Conservation (phyloP, 2,888 invertebrate genomes). For the Liopterus haemorrhoidalis region DNA sequence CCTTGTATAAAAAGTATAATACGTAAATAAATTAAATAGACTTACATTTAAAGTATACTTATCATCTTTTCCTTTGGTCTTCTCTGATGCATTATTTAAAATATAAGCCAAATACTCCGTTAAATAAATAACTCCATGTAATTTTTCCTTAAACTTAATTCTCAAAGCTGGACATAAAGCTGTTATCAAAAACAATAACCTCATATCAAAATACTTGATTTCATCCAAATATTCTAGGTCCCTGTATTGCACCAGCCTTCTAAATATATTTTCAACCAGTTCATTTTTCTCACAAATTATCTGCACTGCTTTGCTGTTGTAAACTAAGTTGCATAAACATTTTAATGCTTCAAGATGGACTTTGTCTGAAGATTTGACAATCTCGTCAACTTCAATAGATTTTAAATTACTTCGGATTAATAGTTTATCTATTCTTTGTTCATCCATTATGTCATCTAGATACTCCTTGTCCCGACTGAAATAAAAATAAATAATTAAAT, state of each 20-base stretch:
- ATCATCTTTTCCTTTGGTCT: constrained; percentile 30
- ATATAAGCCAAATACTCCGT: constrained; percentile 62
- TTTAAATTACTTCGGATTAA: constrained; percentile 61
- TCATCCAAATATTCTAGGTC: constrained; percentile 60
- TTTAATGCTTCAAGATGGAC: constrained; percentile 74
- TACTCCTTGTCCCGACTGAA: constrained; percentile 72
- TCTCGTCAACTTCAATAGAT: constrained; percentile 44
- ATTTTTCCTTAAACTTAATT: constrained; percentile 57
- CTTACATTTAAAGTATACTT: constrained; percentile 29
- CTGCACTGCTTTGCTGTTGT: constrained; percentile 63
- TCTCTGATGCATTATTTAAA: constrained; percentile 45
- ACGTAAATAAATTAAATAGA: constrained; percentile 11
- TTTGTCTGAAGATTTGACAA: constrained; percentile 48
- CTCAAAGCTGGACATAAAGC: constrained; percentile 70
- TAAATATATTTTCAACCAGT: constrained; percentile 65
- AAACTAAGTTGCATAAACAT: constrained; percentile 83
- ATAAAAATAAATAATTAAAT: constrained; percentile 19
- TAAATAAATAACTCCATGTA: constrained; percentile 64
- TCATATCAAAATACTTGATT: constrained; percentile 80
- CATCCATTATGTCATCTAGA: constrained; percentile 61
- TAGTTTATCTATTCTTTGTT: constrained; percentile 62
- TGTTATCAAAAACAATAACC: constrained; percentile 81
- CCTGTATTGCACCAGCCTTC: constrained; percentile 45
- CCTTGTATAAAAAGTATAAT: no score
- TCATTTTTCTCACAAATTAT: constrained; percentile 55